A percentile compares a stretch with the other conserved stretches of the same genome.
These are phyloP conservation scores for Diachasmimorpha longicaudata DNA, from an alignment of 1,140 invertebrate species.

Conservation along the genomic window DNA sequence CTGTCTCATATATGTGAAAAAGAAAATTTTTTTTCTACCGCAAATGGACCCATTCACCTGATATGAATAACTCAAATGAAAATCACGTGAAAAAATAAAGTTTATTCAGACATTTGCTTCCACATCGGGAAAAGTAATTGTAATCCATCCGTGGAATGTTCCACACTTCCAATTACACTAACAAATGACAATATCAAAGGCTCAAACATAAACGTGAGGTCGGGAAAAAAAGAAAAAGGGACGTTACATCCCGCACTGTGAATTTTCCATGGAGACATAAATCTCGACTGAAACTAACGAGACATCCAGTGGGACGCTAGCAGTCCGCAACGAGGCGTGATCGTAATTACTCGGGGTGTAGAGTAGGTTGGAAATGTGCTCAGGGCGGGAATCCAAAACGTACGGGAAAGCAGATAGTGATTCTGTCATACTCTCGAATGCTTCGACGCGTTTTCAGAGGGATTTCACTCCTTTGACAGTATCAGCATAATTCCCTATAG, in stretches of 20 bases:
- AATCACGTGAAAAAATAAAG: too few relatives aligned
- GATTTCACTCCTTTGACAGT: background rate
- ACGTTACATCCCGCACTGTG: background rate
- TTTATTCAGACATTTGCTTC: too few relatives aligned
- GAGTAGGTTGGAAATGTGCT: background rate
- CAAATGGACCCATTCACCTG: too few relatives aligned
- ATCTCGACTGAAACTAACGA: conserved; percentile 17
- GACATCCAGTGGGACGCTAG: background rate
- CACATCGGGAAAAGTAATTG: too few relatives aligned
- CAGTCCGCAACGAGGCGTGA: conserved; percentile 3
- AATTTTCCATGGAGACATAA: conserved; percentile 10
- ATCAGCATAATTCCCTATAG: background rate
- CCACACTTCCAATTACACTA: too few relatives aligned
- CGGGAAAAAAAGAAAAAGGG: too few relatives aligned
- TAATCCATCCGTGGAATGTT: too few relatives aligned
- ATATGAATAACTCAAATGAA: too few relatives aligned
- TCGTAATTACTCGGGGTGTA: conserved; percentile 19
- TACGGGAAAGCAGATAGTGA: background rate
- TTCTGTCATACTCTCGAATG: background rate
- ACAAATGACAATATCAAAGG: too few relatives aligned
- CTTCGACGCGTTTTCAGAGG: background rate
- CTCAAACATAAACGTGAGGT: too few relatives aligned
- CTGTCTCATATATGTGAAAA: too few relatives aligned
- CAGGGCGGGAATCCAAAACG: background rate
- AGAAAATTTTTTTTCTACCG: too few relatives aligned